Evolutionary conservation across 2,888 invertebrate species (phyloP), one percentile per base, ranked within the genome.

Genomic region (Andrena fulva): DNA sequence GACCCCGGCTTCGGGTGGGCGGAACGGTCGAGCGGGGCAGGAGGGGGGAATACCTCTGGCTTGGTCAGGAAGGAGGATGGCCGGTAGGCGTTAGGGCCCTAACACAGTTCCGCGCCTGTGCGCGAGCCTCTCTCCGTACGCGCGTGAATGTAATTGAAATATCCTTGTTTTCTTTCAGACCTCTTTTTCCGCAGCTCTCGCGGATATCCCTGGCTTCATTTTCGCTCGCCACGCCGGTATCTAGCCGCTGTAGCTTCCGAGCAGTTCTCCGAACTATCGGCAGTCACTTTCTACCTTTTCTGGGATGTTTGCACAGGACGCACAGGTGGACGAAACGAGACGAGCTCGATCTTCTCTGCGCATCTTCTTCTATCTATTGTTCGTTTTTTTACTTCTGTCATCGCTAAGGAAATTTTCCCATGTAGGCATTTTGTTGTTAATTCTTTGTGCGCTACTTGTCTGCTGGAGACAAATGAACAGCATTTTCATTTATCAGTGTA

Each of bases 131-230:
- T 84, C 69, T 71, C 42, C 66, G 24, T 76, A 70, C 48, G 66
- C 62, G 12, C 77, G 63, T 67, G 64, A 70, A 73, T 70, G 62
- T 77, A 72, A 85, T 84, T 85, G 81, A 84, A 85, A 84, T 84
- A 77, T 80, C 67, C 68, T 68, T 72, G 35, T 59, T 76, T 77
- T 54, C 60, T 70, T 80, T 69, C 63, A 2, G 2, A 33, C 27
- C 42, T 33, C 12, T 68, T 67, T 54, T 42, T 24, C 60, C 27
- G 35, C n/a, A 24, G 12, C 12, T 48, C 54, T 35, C 48, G 12
- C 2, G 12, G 33, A 48, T 56, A 29, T 24, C 33, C 33, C 10
- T 16, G 56, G 50, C 16, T 59, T 24, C n/a, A 48, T 52, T 75
- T 67, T 33, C 52, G 16, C 31, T 59, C 8, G 60, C 33, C 48